Conservation (phyloP, 2,888 invertebrate genomes). For the Eueremaeus valkanovi region DNA sequence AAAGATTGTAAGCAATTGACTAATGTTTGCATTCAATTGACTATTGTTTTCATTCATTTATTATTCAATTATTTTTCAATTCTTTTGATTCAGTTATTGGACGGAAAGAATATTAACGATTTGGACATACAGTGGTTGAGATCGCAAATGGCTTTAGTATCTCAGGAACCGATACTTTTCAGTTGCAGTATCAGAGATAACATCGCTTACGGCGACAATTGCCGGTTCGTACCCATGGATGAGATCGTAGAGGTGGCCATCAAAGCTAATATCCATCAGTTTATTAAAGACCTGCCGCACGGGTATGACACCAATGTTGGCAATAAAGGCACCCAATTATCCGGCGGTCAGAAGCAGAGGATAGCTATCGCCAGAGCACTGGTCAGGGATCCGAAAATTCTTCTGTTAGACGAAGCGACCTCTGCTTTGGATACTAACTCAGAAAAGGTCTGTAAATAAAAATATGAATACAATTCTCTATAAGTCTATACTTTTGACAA, state of each 20-base stretch:
- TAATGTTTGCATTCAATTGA: no score
- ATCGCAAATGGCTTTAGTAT: conserved; percentile 46
- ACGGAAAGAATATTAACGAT: conserved; percentile 44
- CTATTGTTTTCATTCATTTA: no score
- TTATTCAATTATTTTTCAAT: no score
- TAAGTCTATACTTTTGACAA: neutral
- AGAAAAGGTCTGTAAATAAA: conserved; percentile 59
- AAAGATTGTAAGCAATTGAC: conserved; percentile 53
- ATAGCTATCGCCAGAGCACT: conserved; percentile 63
- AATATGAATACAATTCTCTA: neutral
- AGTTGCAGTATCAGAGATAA: conserved; percentile 46
- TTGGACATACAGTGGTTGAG: conserved; percentile 46
- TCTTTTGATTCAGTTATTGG: conserved; percentile 39
- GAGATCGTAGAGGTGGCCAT: conserved; percentile 74
- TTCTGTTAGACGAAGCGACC: conserved; percentile 61
- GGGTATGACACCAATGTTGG: conserved; percentile 73
- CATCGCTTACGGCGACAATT: conserved; percentile 48
- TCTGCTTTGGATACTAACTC: conserved; percentile 68
- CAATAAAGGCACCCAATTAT: conserved; percentile 70
- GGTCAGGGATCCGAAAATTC: conserved; percentile 57
- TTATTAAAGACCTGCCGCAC: conserved; percentile 68
- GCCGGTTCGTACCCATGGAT: conserved; percentile 60
- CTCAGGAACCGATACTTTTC: conserved; percentile 48
- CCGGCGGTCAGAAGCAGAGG: conserved; percentile 80
- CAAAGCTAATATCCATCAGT: conserved; percentile 81